Evolutionary conservation across 2,113 vertebrate genomes (phyloP), one percentile per base, ranked within the genome.

Genomic region (Pteropus alecto): DNA sequence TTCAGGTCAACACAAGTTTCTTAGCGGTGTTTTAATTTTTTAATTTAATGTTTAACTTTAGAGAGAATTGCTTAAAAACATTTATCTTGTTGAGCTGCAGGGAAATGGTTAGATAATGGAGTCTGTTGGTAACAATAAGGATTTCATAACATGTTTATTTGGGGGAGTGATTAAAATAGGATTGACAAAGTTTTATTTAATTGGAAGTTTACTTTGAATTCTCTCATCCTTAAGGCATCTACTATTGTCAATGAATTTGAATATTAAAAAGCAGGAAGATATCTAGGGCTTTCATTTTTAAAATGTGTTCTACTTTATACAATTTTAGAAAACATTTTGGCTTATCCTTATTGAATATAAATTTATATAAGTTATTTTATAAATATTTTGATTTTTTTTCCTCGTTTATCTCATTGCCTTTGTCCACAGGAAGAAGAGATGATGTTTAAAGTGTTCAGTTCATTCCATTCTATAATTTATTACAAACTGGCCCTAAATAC

Each of bases 1-100:
- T 98, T 96, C 96, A 98, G 98, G 98, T 98, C 98, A 98, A 97
- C 98, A 96, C 97, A 95, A 96, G 97, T 96, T 96, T 97, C 96
- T 48, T 88, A 91, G 91, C 81, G 92, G 95, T 88, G 98, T 98
- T 98, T 98, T 95, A 97, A 98, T 98, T 98, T 97, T 97, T 97
- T 97, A 94, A 98, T 97, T 98, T 98, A 98, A 98, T 97, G 90
- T 97, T 97, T 97, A 97, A 97, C 97, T 94, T 93, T 48, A 33
- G 58, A 92, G 74, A 96, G 95, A 95, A 93, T 93, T 83, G 91
- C 61, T 93, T 94, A 78, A 77, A 98, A 96, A 94, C 65, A 41
- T 81, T 96, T 94, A 93, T 68, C 61, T 93, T 91, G 61, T 60
- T 89, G 61, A 87, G 33, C 76, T 91, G 22, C 46, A 73, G 58